These are phyloP conservation scores for Ceyx margarethae DNA, from an alignment of 2,113 vertebrate species.

Conservation along the genomic window DNA sequence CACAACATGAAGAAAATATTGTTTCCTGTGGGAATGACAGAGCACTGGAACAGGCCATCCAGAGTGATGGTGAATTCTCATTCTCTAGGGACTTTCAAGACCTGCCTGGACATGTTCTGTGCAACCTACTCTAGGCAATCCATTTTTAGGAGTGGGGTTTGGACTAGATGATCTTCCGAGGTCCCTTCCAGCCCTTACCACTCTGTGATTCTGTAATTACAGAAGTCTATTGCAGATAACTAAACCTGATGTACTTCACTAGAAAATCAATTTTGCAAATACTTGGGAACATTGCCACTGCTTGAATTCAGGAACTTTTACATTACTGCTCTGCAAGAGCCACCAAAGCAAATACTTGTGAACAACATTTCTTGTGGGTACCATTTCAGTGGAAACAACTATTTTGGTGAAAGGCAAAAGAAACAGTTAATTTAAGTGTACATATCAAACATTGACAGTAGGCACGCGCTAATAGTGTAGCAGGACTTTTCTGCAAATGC, in stretches of 20 bases:
- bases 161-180: too few relatives aligned
- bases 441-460: neutral
- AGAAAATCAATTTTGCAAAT: neutral
- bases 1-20: too few relatives aligned
- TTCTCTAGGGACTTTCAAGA: too few relatives aligned
- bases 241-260: neutral
- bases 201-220: neutral
- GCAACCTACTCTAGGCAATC: too few relatives aligned
- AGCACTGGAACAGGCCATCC: too few relatives aligned
- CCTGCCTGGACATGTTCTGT: too few relatives aligned
- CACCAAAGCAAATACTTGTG: neutral
- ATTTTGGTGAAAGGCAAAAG: neutral
- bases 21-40: too few relatives aligned
- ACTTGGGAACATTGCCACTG: neutral
- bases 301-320: neutral
- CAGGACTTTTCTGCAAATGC: neutral
- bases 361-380: neutral
- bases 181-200: too few relatives aligned
- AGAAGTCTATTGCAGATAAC: neutral
- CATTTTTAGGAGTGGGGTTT: too few relatives aligned
- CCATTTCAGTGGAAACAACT: neutral
- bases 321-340: neutral
- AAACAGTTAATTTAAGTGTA: neutral
- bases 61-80: too few relatives aligned
- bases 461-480: neutral